These are phyloP conservation scores for Cephus pygmeus DNA, from an alignment of 2,888 invertebrate genomes.

Conservation along the genomic window DNA sequence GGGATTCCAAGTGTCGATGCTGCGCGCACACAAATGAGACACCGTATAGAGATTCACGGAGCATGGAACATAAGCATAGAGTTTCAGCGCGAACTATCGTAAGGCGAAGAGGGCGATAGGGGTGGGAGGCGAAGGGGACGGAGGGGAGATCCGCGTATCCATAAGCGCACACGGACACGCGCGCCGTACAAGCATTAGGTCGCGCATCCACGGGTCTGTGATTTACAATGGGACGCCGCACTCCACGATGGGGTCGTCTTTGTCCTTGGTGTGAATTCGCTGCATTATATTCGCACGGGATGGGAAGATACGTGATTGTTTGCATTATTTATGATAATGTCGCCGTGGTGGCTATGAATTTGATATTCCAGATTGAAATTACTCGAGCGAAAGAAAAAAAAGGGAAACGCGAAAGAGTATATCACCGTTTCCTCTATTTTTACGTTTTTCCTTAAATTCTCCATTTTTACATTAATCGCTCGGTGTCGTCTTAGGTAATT, in stretches of 20 bases:
- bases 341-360: slow-evolving; percentile 22
- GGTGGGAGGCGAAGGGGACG: neutral
- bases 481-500: neutral
- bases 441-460: neutral
- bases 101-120: neutral
- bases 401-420: neutral
- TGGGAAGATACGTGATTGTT: slow-evolving; percentile 47
- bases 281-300: slow-evolving; percentile 30
- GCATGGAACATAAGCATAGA: slow-evolving; percentile 36
- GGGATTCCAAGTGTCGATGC: slow-evolving; percentile 34
- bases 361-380: slow-evolving; percentile 12
- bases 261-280: slow-evolving; percentile 52
- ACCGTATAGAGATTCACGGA: slow-evolving; percentile 26
- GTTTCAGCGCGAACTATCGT: slow-evolving; percentile 27
- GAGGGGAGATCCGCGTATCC: slow-evolving; percentile 6
- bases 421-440: neutral
- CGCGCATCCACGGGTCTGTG: slow-evolving; percentile 38
- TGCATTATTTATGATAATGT: slow-evolving; percentile 59
- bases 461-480: neutral
- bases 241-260: slow-evolving; percentile 43
- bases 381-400: neutral
- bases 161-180: neutral
- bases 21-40: slow-evolving; percentile 3
- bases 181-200: slow-evolving; percentile 33
- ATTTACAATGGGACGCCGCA: slow-evolving; percentile 40